Conservation (phyloP, 2,888 invertebrate genomes). For the Protophormia terraenovae region DNA sequence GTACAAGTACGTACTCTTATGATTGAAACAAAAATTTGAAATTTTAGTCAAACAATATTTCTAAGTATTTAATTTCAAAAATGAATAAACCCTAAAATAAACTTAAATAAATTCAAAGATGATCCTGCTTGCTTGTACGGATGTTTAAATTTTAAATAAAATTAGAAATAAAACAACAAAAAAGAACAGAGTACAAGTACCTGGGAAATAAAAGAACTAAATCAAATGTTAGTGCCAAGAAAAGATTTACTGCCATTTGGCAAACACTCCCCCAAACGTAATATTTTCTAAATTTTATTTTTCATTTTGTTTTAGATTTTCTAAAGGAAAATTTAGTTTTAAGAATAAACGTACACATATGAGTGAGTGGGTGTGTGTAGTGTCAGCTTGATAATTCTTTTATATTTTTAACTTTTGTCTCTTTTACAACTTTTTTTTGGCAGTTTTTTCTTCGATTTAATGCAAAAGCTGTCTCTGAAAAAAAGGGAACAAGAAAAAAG, state of each 20-base stretch:
- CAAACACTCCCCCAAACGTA: conserved; percentile 51
- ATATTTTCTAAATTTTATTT: conserved; percentile 16
- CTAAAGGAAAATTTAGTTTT: conserved; percentile 6
- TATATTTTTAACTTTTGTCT: conserved; percentile 27
- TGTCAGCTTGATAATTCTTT: conserved; percentile 8
- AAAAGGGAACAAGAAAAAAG: conserved; percentile 18
- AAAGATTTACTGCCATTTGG: conserved; percentile 61
- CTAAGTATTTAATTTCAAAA: background rate
- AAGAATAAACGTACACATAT: conserved; percentile 1
- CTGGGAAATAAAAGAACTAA: conserved; percentile 39
- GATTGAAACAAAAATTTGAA: too few relatives aligned
- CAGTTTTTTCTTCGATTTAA: conserved; percentile 11
- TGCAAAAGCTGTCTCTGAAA: conserved; percentile 4
- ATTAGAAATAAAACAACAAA: background rate
- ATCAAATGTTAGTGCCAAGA: conserved; percentile 58
- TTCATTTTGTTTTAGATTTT: conserved; percentile 3
- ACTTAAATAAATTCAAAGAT: background rate
- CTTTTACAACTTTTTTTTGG: background rate
- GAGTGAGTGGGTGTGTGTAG: background rate
- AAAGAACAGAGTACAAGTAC: conserved; percentile 11
- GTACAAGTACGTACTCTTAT: too few relatives aligned
- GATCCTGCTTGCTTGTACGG: background rate
- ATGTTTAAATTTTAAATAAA: conserved; percentile 15
- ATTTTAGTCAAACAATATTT: too few relatives aligned
- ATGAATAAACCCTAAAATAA: background rate